Evolutionary conservation across 2,888 invertebrate species (phyloP).

Genomic region (Papilio protenor): DNA sequence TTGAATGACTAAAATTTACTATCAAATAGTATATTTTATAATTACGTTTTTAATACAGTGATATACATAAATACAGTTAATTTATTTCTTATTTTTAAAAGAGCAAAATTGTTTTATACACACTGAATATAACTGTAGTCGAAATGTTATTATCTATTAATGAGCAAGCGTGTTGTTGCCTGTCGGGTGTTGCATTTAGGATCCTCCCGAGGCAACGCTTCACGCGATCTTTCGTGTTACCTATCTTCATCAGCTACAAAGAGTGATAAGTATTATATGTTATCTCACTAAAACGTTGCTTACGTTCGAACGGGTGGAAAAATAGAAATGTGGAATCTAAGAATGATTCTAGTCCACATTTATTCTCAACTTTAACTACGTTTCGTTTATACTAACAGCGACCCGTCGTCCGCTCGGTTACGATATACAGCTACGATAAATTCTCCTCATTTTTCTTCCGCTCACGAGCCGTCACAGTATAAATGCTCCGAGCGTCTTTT

Average conservation of each 20-base stretch:
- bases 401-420: slow-evolving; percentile 56
- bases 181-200: slow-evolving; percentile 27
- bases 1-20: too few relatives aligned
- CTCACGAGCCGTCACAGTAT: slow-evolving; percentile 70
- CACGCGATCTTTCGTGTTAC: slow-evolving; percentile 44
- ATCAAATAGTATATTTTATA: too few relatives aligned
- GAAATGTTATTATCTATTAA: slow-evolving; percentile 30
- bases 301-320: slow-evolving; percentile 2
- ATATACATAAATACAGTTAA: too few relatives aligned
- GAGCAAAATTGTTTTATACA: too few relatives aligned
- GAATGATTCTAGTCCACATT: slow-evolving; percentile 51
- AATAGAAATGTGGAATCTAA: background rate
- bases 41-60: too few relatives aligned
- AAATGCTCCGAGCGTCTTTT: slow-evolving; percentile 72
- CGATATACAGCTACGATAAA: slow-evolving; percentile 72
- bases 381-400: slow-evolving; percentile 59
- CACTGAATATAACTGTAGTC: background rate
- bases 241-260: slow-evolving; percentile 39
- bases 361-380: slow-evolving; percentile 49
- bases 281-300: slow-evolving; percentile 32
- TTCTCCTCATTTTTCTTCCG: slow-evolving; percentile 73
- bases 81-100: too few relatives aligned
- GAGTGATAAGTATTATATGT: slow-evolving; percentile 35
- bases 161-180: slow-evolving; percentile 28
- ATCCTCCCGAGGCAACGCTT: slow-evolving; percentile 37